Evolutionary conservation across 2,888 invertebrate genomes (phyloP).

Genomic region (Platycnemis pennipes): DNA sequence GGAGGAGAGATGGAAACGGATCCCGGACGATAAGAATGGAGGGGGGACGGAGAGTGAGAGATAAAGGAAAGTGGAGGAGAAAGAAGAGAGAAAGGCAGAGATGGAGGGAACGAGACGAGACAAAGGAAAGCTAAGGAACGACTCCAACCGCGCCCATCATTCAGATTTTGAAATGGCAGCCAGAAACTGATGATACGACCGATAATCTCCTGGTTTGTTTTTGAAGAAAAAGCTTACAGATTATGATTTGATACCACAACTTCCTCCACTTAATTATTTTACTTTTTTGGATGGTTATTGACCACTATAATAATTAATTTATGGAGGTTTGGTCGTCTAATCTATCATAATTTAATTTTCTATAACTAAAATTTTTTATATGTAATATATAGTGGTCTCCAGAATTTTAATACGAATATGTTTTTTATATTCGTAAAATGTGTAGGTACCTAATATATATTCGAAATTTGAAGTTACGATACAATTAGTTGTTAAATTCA

Average conservation of each 20-base stretch:
- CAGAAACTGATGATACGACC: neutral
- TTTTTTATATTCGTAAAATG: no score
- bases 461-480: no score
- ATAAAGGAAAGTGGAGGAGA: neutral
- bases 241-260: neutral
- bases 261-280: no score
- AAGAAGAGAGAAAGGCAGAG: neutral
- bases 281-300: no score
- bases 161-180: neutral
- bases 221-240: neutral
- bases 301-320: no score
- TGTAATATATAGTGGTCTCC: no score
- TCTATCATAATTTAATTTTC: no score
- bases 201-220: neutral
- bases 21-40: neutral
- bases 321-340: no score
- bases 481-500: no score
- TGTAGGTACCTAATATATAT: no score
- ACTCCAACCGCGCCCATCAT: neutral
- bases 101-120: neutral
- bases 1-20: neutral
- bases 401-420: no score
- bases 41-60: neutral
- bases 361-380: no score
- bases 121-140: neutral